Evolutionary conservation across 1,140 invertebrate genomes (phyloP).

Genomic region (Hermatobates lingyangjiaoensis): DNA sequence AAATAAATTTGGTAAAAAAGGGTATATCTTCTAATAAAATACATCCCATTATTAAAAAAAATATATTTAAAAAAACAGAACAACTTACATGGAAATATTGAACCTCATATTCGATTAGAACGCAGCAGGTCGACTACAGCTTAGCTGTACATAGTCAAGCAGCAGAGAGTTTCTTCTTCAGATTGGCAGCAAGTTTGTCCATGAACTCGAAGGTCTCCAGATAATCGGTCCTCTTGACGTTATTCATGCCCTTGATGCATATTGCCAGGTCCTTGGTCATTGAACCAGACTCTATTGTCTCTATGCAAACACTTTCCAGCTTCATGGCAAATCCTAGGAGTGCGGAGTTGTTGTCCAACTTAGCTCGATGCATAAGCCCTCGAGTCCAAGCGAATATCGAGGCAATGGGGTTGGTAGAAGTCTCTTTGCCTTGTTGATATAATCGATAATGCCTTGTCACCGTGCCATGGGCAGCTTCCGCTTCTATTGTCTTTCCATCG

Average conservation of each 20-base stretch:
- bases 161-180: conserved; percentile 48
- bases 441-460: conserved; percentile 88
- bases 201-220: conserved; percentile 96
- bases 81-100: too few relatives aligned
- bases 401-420: conserved; percentile 95
- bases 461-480: conserved; percentile 94
- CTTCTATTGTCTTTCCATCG: conserved; percentile 91
- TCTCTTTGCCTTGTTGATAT: conserved; percentile 90
- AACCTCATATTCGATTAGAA: too few relatives aligned
- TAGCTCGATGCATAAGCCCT: conserved; percentile 78
- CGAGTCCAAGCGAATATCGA: conserved; percentile 96
- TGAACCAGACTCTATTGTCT: conserved; percentile 79
- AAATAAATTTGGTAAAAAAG: too few relatives aligned
- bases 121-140: too few relatives aligned
- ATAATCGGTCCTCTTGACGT: conserved; percentile 71
- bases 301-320: conserved; percentile 78
- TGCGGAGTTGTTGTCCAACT: conserved; percentile 67
- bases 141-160: conserved; percentile 23
- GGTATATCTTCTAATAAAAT: too few relatives aligned
- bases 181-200: conserved; percentile 85
- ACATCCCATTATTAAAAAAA: too few relatives aligned
- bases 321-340: conserved; percentile 59
- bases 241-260: conserved; percentile 83
- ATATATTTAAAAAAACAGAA: too few relatives aligned
- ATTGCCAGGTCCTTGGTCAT: conserved; percentile 99